These are phyloP conservation scores for Crocallis elinguaria DNA, from an alignment of 2,888 invertebrate species.

Conservation along the genomic window DNA sequence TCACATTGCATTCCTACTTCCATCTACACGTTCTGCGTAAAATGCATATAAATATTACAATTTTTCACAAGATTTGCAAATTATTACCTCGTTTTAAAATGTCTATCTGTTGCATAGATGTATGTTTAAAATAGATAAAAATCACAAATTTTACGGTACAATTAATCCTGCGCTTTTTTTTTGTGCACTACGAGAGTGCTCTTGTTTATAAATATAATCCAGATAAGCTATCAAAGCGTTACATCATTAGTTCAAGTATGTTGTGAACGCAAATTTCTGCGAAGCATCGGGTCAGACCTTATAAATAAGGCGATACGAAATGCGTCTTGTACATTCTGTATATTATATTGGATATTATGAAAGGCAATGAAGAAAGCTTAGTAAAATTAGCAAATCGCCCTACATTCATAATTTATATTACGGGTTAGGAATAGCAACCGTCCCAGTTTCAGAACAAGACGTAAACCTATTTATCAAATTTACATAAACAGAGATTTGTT, in stretches of 20 bases:
- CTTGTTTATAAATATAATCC: conserved; percentile 2
- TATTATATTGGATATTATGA: conserved; percentile 41
- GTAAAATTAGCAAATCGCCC: conserved; percentile 38
- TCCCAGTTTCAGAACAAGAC: conserved; percentile 39
- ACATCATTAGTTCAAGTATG: conserved; percentile 16
- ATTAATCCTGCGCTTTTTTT: too few species aligned
- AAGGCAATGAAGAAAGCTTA: conserved; percentile 44
- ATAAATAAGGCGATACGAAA: conserved; percentile 24
- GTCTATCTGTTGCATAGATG: too few species aligned
- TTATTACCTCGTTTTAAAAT: too few species aligned
- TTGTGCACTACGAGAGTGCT: too few species aligned
- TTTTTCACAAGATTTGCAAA: too few species aligned
- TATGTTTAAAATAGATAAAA: too few species aligned
- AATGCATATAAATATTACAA: background rate
- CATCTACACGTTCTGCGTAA: conserved; percentile 10
- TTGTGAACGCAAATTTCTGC: conserved; percentile 23
- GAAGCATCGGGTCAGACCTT: conserved; percentile 28
- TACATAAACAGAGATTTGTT: background rate
- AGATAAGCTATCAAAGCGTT: conserved; percentile 30
- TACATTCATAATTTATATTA: conserved; percentile 58
- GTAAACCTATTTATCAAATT: conserved; percentile 39
- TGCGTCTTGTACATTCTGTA: conserved; percentile 19
- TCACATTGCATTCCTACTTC: conserved; percentile 12
- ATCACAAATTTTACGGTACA: too few species aligned
- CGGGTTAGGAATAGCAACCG: conserved; percentile 37